A percentile compares a stretch with the other conserved stretches of the same genome.
Conservation (phyloP, 2,113 vertebrate genomes). For the Nycticorax nycticorax region DNA sequence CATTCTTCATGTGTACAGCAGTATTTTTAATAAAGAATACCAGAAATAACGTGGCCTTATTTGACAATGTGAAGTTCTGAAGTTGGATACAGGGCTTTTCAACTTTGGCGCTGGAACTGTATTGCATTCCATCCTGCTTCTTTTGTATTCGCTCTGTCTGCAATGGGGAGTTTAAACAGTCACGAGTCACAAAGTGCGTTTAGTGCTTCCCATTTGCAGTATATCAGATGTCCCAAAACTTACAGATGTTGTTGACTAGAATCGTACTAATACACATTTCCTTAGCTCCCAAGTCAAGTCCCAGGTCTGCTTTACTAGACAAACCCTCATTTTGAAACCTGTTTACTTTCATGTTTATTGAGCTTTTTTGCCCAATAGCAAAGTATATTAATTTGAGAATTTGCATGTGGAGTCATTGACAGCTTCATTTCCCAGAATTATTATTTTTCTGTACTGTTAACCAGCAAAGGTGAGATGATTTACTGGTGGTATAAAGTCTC, state of each 20-base stretch:
- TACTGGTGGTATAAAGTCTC: background rate
- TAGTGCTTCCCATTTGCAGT: background rate
- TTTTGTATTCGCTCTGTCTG: background rate
- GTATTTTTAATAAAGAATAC: conserved; percentile 99
- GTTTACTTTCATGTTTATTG: background rate
- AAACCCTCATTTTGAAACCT: background rate
- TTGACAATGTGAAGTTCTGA: conserved; percentile 22
- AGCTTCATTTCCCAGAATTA: background rate
- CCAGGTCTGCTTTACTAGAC: background rate
- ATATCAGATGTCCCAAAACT: background rate
- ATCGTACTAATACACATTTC: background rate
- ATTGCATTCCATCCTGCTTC: background rate
- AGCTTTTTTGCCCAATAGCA: background rate
- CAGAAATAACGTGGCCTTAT: conserved; percentile 74
- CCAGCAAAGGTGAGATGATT: background rate
- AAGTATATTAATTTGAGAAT: background rate
- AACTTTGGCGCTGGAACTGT: background rate
- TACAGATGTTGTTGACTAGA: background rate
- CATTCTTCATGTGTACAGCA: conserved; percentile 99
- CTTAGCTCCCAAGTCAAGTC: background rate
- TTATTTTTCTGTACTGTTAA: background rate
- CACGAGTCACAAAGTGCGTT: background rate
- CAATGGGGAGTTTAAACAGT: background rate
- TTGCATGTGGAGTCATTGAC: background rate
- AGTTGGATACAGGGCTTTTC: background rate